These are phyloP conservation scores for Aurelia sp. DNA, from an alignment of 30 jellyfish, hydroid and myxozoan genomes.

Conservation along the genomic window DNA sequence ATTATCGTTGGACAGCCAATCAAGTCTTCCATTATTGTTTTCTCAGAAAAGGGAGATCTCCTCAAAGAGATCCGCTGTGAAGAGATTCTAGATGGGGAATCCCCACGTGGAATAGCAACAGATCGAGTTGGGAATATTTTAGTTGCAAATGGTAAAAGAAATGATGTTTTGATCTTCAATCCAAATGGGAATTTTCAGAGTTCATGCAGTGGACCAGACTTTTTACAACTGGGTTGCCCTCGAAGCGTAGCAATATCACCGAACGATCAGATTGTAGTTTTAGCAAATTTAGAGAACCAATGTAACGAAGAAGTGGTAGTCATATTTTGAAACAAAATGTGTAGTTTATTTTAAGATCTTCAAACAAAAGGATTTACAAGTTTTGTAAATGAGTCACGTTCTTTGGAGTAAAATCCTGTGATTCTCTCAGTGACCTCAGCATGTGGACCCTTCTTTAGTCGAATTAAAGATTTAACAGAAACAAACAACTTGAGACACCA, in stretches of 20 bases:
- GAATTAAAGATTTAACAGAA: too few relatives aligned
- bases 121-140: slow-evolving; percentile 6
- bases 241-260: not conserved
- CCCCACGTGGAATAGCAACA: slow-evolving; percentile 33
- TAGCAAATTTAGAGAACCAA: not conserved
- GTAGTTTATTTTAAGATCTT: too few relatives aligned
- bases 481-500: too few relatives aligned
- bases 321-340: not conserved
- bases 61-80: not conserved
- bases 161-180: slow-evolving; percentile 1
- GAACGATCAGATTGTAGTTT: not conserved
- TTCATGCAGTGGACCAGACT: not conserved
- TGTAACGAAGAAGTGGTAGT: slow-evolving; percentile 16
- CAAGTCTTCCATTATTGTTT: not conserved
- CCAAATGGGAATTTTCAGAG: not conserved
- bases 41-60: slow-evolving; percentile 21
- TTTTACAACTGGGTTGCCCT: not conserved
- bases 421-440: too few relatives aligned
- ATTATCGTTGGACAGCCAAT: slow-evolving; percentile 13
- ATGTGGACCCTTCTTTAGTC: too few relatives aligned
- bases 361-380: too few relatives aligned
- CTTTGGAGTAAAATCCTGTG: too few relatives aligned
- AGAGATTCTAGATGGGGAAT: slow-evolving; percentile 3
- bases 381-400: too few relatives aligned
- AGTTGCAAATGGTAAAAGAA: slow-evolving; percentile 5